Evolutionary conservation across 1,140 invertebrate species (phyloP), one percentile per base, ranked within the genome.

Genomic region (Drosophila simulans): DNA sequence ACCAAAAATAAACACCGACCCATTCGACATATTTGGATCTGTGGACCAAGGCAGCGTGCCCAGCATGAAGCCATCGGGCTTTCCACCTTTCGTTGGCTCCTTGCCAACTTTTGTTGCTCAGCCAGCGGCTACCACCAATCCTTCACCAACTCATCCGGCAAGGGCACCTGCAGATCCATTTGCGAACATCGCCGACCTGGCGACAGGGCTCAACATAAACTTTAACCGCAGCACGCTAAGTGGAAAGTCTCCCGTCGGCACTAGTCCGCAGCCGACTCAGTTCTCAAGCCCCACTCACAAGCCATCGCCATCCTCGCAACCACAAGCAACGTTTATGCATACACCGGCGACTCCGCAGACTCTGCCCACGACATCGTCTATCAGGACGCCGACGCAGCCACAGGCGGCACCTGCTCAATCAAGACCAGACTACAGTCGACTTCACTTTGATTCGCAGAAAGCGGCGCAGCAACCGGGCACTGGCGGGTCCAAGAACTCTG

Each of bases 391-490:
- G 27, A 45, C 53, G 20, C 59, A 34, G 31, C 55, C 65, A 7
- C 70, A 58, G 35, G n/a, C 70, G 5, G 13, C 27, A 8, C 7
- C 49, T n/a, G 39, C 57, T 35, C 74, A 63, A 17, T 48, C 69
- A 17, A 81, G 86, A 13, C 93, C 94, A 1, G 93, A 95, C 83
- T 95, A 95, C 88, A 96, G 94, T 85, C 93, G 96, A 62, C 93
- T 94, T 13, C 94, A 96, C 81, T 96, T 97, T 82, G 95, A 96
- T 56, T 52, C 80, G 7, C 68, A 81, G 1, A 94, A 94, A 77
- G 76, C 89, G 45, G 43, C 48, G 0, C 93, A 90, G 39, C 72
- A 71, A 22, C 13, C 49, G 2, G 59, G 73, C 12, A 59, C n/a
- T 42, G 69, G 64, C 48, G 95, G 93, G 90, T 78, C 92, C 27